A percentile compares a stretch with the other conserved stretches of the same genome.
These are phyloP conservation scores for Chloebia gouldiae DNA, from an alignment of 2,113 vertebrate species.

Conservation along the genomic window DNA sequence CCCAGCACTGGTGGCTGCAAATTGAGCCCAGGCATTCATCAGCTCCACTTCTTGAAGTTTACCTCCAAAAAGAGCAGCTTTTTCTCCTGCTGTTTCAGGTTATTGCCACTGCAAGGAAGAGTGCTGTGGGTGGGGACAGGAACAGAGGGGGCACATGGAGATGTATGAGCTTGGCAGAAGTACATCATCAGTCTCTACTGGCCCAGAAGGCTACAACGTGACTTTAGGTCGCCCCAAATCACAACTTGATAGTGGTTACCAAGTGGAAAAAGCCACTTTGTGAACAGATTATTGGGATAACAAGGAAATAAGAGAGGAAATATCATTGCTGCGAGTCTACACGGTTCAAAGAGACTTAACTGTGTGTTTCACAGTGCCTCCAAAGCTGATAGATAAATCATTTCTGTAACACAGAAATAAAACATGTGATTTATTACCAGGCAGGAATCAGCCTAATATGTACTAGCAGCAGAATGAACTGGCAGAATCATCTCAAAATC, in stretches of 20 bases:
- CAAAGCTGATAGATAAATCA: background rate
- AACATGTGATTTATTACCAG: background rate
- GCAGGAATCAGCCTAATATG: background rate
- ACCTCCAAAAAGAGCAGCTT: background rate
- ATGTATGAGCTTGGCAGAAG: fast-evolving
- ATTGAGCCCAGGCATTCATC: background rate
- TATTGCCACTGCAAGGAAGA: fast-evolving
- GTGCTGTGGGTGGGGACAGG: background rate
- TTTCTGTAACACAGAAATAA: background rate
- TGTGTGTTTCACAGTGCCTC: background rate
- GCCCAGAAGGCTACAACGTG: background rate
- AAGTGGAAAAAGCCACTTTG: background rate
- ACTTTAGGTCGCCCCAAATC: background rate
- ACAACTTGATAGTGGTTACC: background rate
- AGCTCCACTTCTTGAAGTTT: background rate
- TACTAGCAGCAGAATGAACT: background rate
- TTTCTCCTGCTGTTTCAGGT: background rate
- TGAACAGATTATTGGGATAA: background rate
- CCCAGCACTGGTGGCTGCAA: background rate
- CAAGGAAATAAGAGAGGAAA: background rate
- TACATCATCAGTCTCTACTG: background rate
- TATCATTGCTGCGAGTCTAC: background rate
- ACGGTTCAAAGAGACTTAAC: background rate
- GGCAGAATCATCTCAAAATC: background rate
- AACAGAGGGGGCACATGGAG: background rate